Percentiles rank a stretch among this genome's conserved stretches.
Conservation (phyloP, 2,113 vertebrate genomes). For the Eubucco bourcierii region DNA sequence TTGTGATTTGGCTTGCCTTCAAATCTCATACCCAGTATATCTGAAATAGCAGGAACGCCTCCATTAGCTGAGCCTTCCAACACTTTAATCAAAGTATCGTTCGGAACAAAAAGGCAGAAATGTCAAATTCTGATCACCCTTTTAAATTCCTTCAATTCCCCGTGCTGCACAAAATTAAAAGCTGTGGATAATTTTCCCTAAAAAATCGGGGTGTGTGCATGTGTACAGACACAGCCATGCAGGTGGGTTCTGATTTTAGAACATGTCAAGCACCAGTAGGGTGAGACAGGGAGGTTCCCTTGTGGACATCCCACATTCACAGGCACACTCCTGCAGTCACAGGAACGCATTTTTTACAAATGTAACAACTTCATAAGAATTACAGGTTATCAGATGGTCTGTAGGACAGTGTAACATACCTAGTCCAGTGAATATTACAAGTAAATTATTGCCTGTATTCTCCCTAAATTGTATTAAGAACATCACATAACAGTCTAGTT, state of each 20-base stretch:
- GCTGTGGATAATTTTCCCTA: background rate
- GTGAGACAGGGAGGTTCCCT: background rate
- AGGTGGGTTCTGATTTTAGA: background rate
- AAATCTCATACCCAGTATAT: constrained; percentile 64
- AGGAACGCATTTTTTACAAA: background rate
- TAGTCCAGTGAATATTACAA: background rate
- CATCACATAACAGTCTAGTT: background rate
- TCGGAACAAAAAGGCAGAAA: constrained; percentile 65
- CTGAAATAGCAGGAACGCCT: constrained; percentile 71
- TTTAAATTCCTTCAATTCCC: constrained; percentile 42
- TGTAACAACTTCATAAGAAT: background rate
- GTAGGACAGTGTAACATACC: fast-evolving
- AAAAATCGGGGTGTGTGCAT: fast-evolving
- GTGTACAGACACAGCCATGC: fast-evolving
- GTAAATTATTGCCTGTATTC: background rate
- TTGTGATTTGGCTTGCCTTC: constrained; percentile 72
- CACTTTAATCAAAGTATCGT: constrained; percentile 71
- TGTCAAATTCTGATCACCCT: constrained; percentile 58
- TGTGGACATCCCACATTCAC: fast-evolving
- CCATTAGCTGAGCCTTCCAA: constrained; percentile 62
- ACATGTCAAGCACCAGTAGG: background rate
- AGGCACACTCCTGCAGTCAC: background rate
- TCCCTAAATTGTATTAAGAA: background rate
- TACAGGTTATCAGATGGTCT: fast-evolving
- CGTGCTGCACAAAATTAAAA: constrained; percentile 29